Evolutionary conservation across 2,113 vertebrate species (phyloP).

Genomic region (Dolichallabes microphthalmus): DNA sequence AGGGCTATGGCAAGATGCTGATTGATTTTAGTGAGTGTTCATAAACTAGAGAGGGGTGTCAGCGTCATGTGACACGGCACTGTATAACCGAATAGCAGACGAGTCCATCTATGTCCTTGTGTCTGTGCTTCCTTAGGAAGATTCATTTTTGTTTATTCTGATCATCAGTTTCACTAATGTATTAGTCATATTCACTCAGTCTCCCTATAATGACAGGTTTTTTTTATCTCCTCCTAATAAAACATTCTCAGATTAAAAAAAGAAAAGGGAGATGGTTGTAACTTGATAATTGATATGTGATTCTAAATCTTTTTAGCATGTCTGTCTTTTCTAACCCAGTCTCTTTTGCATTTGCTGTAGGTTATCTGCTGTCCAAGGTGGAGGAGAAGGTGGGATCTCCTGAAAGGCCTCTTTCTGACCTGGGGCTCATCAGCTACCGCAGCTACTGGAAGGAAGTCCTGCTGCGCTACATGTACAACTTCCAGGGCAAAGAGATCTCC

Average conservation of each 20-base stretch:
- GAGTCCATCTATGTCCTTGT: background rate
- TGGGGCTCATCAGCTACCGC: conserved; percentile 98
- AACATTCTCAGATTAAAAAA: background rate
- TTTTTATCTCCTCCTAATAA: background rate
- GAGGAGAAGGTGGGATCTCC: conserved; percentile 98
- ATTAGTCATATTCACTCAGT: background rate
- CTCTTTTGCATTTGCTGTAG: conserved; percentile 60
- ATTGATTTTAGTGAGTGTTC: conserved; percentile 95
- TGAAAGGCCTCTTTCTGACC: conserved; percentile 89
- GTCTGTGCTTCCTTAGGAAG: background rate
- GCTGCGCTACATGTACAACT: conserved; percentile 92
- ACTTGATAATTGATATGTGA: background rate
- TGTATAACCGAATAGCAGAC: background rate
- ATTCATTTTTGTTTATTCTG: background rate
- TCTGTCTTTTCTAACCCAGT: background rate
- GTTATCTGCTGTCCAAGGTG: conserved; percentile 96
- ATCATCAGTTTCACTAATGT: background rate
- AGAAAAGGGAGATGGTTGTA: background rate
- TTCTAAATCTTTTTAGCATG: background rate
- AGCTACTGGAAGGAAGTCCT: conserved; percentile 99
- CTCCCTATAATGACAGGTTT: no score
- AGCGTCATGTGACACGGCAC: background rate
- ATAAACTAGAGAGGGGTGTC: no score
- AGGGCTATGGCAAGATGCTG: conserved; percentile 98
- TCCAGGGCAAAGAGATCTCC: conserved; percentile 98